phyloP scores from a whole-genome alignment of 2,113 vertebrate species.

The Thalassarche chlororhynchos region DNA sequence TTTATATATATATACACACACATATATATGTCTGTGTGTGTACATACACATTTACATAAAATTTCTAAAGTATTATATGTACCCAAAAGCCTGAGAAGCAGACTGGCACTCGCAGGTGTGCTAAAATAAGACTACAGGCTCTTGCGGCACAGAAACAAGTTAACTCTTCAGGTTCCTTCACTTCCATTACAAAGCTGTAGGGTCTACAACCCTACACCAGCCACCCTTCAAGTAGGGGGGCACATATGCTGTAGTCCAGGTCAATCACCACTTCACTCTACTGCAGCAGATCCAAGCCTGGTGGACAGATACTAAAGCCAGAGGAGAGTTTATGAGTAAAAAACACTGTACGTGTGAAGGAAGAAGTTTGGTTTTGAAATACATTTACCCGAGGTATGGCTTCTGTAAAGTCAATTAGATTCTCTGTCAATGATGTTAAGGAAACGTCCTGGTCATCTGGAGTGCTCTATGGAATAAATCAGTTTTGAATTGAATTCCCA shows the following conservation, averaged over 20 bases:
- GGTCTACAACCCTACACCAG: not conserved
- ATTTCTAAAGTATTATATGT: not conserved
- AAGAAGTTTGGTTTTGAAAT: conserved; percentile 33
- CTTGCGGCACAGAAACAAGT: not conserved
- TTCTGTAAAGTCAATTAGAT: conserved; percentile 94
- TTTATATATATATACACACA: not conserved
- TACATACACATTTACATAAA: not conserved
- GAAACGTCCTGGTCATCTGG: conserved; percentile 82
- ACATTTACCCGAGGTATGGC: conserved; percentile 80
- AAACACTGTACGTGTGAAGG: not conserved
- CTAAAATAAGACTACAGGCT: not conserved
- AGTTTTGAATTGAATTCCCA: conserved; percentile 33
- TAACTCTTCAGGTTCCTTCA: not conserved
- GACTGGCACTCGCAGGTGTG: not conserved
- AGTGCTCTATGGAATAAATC: conserved; percentile 78
- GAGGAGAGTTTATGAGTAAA: not conserved
- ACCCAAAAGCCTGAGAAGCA: not conserved
- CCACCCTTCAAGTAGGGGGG: not conserved
- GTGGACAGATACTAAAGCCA: not conserved
- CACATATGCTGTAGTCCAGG: not conserved
- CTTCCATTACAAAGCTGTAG: not conserved
- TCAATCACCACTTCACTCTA: not conserved
- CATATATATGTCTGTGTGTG: accelerated
- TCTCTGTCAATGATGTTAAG: conserved; percentile 78
- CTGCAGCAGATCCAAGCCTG: not conserved